Base-by-base conservation (phyloP, 2,113 vertebrate genomes). In the Puffinus mauretanicus region DNA sequence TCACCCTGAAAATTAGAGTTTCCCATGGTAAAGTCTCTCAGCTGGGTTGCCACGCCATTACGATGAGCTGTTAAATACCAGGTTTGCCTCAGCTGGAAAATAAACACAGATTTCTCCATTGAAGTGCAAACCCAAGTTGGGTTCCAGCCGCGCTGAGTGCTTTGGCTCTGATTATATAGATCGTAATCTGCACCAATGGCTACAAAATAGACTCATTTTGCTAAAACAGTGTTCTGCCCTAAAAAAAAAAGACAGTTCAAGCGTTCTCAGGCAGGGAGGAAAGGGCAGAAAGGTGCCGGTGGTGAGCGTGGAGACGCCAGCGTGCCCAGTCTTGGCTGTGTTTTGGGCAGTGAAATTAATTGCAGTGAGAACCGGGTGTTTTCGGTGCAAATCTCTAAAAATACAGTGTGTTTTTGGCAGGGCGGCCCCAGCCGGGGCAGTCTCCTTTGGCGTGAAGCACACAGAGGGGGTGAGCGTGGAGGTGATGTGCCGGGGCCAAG, bases 401-500 rank as follows among this genome's bases (percentile, higher is more conserved):
- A 38, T 2, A 1, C 0, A 0, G 9, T 2, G 1, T 22, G 7
- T 18, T 65, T 51, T 24, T 16, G 88, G 9, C 97, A 99, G 99
- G 70, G 98, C 98, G 10, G 98, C 99, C 30, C 99, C 99, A 0
- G 98, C 98, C 0, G 97, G 91, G 4, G 98, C 98, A 3, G 97
- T 93, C 10, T 98, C 97, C 86, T 99, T 99, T 61, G 97, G 98
- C 0, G 98, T 99, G 95, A 98, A 98, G 96, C 97, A 98, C 96
- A 98, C 98, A 0, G 88, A 98, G 36, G 97, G 75, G 0, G 98
- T 99, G 54, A 90, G 92, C 3, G 98, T 98, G 77, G 98, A 96
- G 11, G 94, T 99, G 94, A 46, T 17, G 44, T 49, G 5, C 89
- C 2, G 5, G 13, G 11, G 94, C 13, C 87, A 36, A 9, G 87